phyloP scores from a whole-genome alignment of 2,888 invertebrate genomes.

The Tenthredo distinguenda region DNA sequence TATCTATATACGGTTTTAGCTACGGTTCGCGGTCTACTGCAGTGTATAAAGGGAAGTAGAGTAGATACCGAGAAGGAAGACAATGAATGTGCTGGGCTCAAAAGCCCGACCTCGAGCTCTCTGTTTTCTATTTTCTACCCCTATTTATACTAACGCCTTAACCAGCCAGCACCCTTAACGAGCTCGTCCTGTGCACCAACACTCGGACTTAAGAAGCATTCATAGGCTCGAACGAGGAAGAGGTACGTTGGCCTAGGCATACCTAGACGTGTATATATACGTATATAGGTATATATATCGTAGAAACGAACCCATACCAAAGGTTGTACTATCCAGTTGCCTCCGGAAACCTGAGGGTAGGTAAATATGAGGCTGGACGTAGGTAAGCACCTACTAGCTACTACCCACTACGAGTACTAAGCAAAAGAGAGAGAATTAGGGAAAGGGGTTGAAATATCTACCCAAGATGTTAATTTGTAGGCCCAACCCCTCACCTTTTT shows the following conservation, averaged over 20 bases:
- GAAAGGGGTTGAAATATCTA: conserved; percentile 32
- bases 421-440: background rate
- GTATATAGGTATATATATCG: background rate
- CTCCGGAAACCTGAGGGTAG: background rate
- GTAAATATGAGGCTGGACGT: conserved; percentile 11
- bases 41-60: background rate
- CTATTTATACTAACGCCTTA: background rate
- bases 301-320: background rate
- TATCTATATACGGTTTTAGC: background rate
- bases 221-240: conserved; percentile 7
- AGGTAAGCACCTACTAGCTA: background rate
- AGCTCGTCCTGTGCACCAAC: background rate
- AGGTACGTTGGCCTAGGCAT: background rate
- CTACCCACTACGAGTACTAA: background rate
- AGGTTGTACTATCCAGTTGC: background rate
- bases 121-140: conserved; percentile 22
- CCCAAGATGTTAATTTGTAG: conserved; percentile 51
- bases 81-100: conserved; percentile 29
- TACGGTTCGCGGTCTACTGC: background rate
- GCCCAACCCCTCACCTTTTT: background rate
- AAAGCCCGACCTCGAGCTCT: conserved; percentile 1
- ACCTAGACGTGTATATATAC: background rate
- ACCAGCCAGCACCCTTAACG: conserved; percentile 1
- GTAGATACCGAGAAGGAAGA: background rate
- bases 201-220: conserved; percentile 18